Base-by-base conservation (phyloP, 2,113 vertebrate genomes). In the Charina bottae region DNA sequence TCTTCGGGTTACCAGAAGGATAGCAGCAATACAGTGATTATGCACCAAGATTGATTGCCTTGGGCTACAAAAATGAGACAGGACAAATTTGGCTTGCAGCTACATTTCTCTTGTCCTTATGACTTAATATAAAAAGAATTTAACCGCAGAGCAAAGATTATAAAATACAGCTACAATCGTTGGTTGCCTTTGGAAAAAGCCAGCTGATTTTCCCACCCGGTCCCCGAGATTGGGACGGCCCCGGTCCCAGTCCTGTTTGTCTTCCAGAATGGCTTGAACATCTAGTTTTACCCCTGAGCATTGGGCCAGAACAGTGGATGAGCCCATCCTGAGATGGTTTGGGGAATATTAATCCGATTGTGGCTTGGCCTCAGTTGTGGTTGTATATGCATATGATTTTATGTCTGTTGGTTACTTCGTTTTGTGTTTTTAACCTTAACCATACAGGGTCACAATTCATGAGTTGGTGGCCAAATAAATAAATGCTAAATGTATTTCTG, bases 11-110 rank as follows among this genome's bases (percentile, higher is more conserved):
- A 28, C 6, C 84, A 33, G 0, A 6, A 91, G 59, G 17, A 92
- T 78, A 17, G 28, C 19, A 9, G 0, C 19, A 6, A 53, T 21
- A 58, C 1, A 2, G 0, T 12, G 11, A 17, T 4, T 13, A 0
- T 4, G 7, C 54, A 19, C 19, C 54, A 88, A 6, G 88, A 90
- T 88, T 55, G 33, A 56, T 78, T 89, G 59, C 68, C 62, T 78
- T 58, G 33, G 72, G 33, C 58, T 21, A 94, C 53, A 92, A 68
- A 21, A 54, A 72, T 85, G 89, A 6, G 0, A 0, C 55, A 24
- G 62, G 33, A 46, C 7, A 46, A 28, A 37, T 89, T 90, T 58
- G 85, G 87, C 33, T 12, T 78, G 33, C 62, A 4, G 11, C 26
- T 8, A 10, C 53, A 49, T 42, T 84, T 49, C 49, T 55, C 59